Evolutionary conservation across 92 coral and sea anemone genomes (phyloP), one percentile per base, ranked within the genome.

Genomic region (Metridium senile): DNA sequence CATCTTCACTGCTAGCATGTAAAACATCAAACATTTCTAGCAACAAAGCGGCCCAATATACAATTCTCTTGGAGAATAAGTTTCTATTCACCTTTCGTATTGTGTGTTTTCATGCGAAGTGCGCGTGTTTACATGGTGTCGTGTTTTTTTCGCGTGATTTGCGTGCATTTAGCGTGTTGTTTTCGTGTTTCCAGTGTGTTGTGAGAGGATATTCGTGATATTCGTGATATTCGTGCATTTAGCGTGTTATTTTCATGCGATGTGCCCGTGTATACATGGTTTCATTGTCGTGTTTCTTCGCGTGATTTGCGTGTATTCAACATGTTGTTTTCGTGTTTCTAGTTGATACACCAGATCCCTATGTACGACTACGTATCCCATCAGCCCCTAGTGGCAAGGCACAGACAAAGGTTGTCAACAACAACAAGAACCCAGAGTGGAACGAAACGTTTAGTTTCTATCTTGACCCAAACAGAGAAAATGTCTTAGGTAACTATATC

Each of bases 291-390:
- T 39, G 13, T 13, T 22, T 18, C 23, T 3, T 13, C 16, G n/a
- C 16, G 66, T 61, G 7, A 61, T 61, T 61, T 2, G 17, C 66
- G 31, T 2, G 61, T 54, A 1, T 23, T 22, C 1, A 22, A 1
- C 30, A 61, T 27, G 33, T 7, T 61, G 22, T 61, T 8, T 27
- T 23, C 8, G 8, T 2, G 2, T 47, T 66, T 63, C 0, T 33
- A 87, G 91, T 82, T 29, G 90, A 82, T 70, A 86, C 72, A 27
- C 90, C 90, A 0, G 90, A 86, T 53, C 87, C 90, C 18, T 86
- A 71, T 30, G 90, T 86, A 22, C 83, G 74, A 51, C 34, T 86
- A 20, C 46, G 32, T 27, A 76, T 86, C 6, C 83, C 80, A 11
- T 82, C 87, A 16, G 84, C 90, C 16, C 90, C 90, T 7, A 82